A percentile compares a stretch with the other conserved stretches of the same genome.
Conservation (phyloP, 2,797 vertebrate species). For the Darevskia nairensis region DNA sequence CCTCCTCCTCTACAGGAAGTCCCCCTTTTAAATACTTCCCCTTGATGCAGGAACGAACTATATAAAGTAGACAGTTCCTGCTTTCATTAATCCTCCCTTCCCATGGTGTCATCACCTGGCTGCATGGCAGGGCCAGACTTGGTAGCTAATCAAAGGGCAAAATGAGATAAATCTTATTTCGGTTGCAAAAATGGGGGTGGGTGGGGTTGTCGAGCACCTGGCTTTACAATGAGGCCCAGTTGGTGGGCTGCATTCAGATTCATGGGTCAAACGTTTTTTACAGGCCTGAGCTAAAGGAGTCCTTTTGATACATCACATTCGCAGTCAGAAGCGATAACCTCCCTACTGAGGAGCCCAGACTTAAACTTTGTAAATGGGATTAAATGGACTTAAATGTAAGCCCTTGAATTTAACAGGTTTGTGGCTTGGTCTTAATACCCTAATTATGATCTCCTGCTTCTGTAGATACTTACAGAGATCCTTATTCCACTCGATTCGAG, state of each 20-base stretch:
- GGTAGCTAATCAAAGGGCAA: not conserved
- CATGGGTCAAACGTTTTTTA: not conserved
- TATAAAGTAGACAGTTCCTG: no score
- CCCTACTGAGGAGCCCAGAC: not conserved
- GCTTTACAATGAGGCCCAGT: not conserved
- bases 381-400: constrained; percentile 17
- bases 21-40: no score
- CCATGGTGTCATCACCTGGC: not conserved
- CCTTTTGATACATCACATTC: not conserved
- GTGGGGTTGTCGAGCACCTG: not conserved
- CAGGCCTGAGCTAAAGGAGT: not conserved
- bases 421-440: constrained; percentile 18
- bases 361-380: constrained; percentile 2
- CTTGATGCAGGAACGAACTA: no score
- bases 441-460: constrained; percentile 1
- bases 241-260: not conserved
- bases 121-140: not conserved
- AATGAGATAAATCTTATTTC: no score
- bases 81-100: no score
- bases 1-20: no score
- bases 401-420: constrained; percentile 7
- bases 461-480: not conserved
- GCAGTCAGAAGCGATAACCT: not conserved
- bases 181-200: no score
- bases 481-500: constrained; percentile 1